Percentiles rank a stretch among this genome's conserved stretches.
Evolutionary conservation across 2,113 vertebrate species (phyloP).

Genomic region (Camelus bactrianus): DNA sequence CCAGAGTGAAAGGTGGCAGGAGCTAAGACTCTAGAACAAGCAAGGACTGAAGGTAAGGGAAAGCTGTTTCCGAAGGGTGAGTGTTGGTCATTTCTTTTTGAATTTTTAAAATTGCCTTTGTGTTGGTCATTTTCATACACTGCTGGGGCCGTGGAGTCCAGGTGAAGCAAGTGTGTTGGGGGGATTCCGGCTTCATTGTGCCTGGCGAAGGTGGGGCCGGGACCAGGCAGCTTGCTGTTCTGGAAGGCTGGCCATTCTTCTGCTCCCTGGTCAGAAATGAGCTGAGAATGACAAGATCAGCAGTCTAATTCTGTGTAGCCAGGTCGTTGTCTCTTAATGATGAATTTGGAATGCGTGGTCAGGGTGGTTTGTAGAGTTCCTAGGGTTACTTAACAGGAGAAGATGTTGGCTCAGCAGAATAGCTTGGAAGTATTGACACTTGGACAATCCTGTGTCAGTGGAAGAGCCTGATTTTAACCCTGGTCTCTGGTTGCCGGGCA

Average conservation of each 20-base stretch:
- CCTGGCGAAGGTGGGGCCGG: background rate
- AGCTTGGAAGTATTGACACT: background rate
- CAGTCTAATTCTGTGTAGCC: background rate
- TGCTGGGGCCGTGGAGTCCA: background rate
- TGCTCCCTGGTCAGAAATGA: background rate
- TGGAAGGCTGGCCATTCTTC: background rate
- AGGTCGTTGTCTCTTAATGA: slow-evolving; percentile 40
- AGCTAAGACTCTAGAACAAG: background rate
- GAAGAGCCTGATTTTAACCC: background rate
- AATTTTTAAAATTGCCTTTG: too few relatives aligned
- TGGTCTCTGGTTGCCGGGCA: background rate
- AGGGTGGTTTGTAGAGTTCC: background rate
- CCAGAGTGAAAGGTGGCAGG: background rate
- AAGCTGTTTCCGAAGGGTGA: background rate
- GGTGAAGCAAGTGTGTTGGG: background rate
- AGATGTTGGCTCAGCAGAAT: slow-evolving; percentile 15
- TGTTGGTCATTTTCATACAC: background rate
- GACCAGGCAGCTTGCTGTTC: background rate
- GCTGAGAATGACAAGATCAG: background rate
- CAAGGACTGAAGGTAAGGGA: too few relatives aligned
- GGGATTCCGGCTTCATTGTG: background rate
- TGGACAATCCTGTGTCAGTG: background rate
- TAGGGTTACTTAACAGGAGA: slow-evolving; percentile 36
- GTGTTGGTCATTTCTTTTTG: background rate
- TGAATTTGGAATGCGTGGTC: slow-evolving; percentile 22